Base-by-base conservation (phyloP, 2,888 invertebrate species). In the Rapana venosa region DNA sequence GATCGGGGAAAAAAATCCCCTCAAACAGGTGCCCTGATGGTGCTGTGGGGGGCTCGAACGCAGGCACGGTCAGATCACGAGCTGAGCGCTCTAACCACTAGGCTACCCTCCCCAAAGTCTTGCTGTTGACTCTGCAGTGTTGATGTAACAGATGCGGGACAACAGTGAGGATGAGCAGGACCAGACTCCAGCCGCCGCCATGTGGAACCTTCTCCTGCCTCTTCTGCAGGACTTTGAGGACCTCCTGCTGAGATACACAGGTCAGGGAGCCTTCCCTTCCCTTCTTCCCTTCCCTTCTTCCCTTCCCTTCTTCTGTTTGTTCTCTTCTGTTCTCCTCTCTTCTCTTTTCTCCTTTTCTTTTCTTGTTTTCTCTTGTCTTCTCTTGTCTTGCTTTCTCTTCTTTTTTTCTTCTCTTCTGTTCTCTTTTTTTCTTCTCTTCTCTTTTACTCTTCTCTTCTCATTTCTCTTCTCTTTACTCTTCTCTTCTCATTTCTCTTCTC, bases 171-270 rank as follows among this genome's bases (percentile, higher is more conserved):
- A 93, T 22, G 91, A 90, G 30, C 93, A 93, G 36, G 92, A 93
- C 13, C 93, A 92, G 35, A 93, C 92, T 8, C 90, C 94, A 0
- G 92, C 93, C 0, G 91, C 93, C 2, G 93, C 93, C 1, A 93
- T 96, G 93, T 96, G 95, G 95, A 91, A 91, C 0, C 92, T 94
- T 20, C 91, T 95, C 35, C 92, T 95, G 1, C 95, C 95, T 0
- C 91, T 95, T 1, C 92, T 96, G 36, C 91, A 93, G 91, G 95
- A 95, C 74, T 93, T 94, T 56, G 96, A 96, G 87, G 94, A 94
- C 66, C 91, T 95, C 5, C 90, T 95, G 11, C 92, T 93, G 70
- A 90, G 93, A n/a, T 96, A 93, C 90, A 89, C 93, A 90, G 96
- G 96, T 95, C 4, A 15, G 87, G 22, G 5, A 20, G 15, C 30